These are phyloP conservation scores for Glandiceps talaboti DNA, from an alignment of 53 echinoderm and acorn worm species.

Conservation along the genomic window DNA sequence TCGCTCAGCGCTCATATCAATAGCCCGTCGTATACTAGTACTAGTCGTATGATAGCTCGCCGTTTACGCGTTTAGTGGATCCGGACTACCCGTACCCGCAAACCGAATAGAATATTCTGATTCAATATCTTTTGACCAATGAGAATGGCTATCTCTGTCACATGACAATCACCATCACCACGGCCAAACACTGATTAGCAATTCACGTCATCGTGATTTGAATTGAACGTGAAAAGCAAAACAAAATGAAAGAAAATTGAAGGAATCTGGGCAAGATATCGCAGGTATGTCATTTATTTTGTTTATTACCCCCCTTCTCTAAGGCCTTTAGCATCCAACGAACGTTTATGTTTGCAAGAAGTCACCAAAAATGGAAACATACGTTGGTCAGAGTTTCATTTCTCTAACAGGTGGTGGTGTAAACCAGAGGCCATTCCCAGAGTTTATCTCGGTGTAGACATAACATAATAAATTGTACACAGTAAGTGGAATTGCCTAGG, in stretches of 20 bases:
- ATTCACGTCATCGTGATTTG: conserved; percentile 12
- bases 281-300: not conserved
- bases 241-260: not conserved
- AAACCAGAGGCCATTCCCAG: too few relatives aligned
- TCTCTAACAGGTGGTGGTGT: not conserved
- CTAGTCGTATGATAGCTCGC: too few relatives aligned
- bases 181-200: conserved; percentile 30
- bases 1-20: too few relatives aligned
- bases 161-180: conserved; percentile 38
- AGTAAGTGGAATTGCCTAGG: not conserved
- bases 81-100: not conserved
- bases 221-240: not conserved
- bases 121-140: not conserved
- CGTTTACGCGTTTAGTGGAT: too few relatives aligned
- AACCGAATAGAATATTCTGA: not conserved
- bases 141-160: not conserved
- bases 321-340: too few relatives aligned
- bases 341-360: too few relatives aligned
- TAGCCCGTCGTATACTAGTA: too few relatives aligned
- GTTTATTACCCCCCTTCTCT: too few relatives aligned
- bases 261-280: not conserved
- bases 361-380: not conserved
- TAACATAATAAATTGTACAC: too few relatives aligned
- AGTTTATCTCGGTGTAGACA: too few relatives aligned
- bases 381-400: not conserved